Evolutionary conservation across 2,113 vertebrate species (phyloP).

Genomic region (Saccopteryx leptura): DNA sequence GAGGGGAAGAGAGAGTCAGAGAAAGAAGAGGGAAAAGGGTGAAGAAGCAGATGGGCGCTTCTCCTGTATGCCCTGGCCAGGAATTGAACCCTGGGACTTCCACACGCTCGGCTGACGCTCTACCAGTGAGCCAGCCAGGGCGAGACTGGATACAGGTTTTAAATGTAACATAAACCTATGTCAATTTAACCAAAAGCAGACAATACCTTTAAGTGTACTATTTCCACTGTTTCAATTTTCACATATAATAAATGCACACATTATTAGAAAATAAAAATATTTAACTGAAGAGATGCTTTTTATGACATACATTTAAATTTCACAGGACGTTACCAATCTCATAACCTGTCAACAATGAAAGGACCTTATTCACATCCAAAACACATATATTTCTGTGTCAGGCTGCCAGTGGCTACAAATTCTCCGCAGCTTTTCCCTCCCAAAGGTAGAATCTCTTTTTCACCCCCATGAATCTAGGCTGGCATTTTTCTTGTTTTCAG

Average conservation of each 20-base stretch:
- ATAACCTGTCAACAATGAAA: not conserved
- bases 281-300: not conserved
- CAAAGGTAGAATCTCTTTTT: not conserved
- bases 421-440: not conserved
- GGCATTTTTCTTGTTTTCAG: not conserved
- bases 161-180: not conserved
- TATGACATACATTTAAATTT: not conserved
- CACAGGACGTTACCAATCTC: not conserved
- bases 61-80: no score
- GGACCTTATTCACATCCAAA: not conserved
- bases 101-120: no score
- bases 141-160: not conserved
- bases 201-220: not conserved
- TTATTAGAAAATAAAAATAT: not conserved
- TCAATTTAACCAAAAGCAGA: not conserved
- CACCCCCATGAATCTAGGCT: not conserved
- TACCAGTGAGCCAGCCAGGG: no score
- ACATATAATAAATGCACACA: not conserved
- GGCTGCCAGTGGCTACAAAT: not conserved
- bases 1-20: no score
- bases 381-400: not conserved
- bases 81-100: no score
- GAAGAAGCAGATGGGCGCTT: no score
- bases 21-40: no score
- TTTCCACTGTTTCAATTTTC: not conserved